Conservation (phyloP, 2,113 vertebrate genomes). For the Pheucticus melanocephalus region DNA sequence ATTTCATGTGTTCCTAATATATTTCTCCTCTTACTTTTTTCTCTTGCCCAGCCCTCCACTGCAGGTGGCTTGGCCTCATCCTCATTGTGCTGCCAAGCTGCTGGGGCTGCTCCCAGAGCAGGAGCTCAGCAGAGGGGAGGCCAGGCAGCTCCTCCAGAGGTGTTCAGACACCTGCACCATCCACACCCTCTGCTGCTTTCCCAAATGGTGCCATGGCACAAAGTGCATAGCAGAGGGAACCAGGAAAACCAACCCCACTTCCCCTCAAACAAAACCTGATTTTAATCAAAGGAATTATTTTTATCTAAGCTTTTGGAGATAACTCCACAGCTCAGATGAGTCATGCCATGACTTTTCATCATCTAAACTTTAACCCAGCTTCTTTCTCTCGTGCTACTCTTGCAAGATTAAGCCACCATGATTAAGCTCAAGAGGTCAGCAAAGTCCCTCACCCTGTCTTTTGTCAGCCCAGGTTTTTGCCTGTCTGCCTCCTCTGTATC, state of each 20-base stretch:
- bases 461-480: neutral
- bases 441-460: neutral
- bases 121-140: neutral
- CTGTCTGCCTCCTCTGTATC: neutral
- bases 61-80: neutral
- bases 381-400: neutral
- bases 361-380: neutral
- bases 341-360: neutral
- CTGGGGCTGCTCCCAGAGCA: neutral
- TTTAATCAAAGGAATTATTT: neutral
- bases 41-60: neutral
- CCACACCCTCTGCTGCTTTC: neutral
- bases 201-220: neutral
- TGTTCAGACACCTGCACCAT: neutral
- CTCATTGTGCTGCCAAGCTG: neutral
- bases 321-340: neutral
- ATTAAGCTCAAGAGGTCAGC: neutral
- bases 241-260: neutral
- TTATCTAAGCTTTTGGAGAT: neutral
- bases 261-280: neutral
- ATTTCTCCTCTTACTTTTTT: neutral
- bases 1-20: neutral
- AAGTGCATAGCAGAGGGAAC: neutral
- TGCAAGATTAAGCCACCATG: neutral
- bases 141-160: neutral